phyloP scores from a whole-genome alignment of 2,888 invertebrate genomes.

The Parnassius orleans region DNA sequence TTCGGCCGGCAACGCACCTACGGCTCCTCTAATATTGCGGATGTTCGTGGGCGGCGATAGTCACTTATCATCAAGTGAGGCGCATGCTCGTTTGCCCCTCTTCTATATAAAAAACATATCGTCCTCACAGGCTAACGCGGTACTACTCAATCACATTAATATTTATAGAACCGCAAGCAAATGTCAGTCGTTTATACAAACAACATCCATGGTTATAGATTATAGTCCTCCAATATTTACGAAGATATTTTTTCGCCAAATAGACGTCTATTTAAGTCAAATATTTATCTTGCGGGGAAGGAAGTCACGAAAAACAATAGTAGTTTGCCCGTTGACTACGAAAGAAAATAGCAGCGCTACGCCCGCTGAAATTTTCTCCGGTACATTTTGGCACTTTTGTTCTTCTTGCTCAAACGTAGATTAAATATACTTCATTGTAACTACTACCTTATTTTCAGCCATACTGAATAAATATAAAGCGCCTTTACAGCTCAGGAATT shows the following conservation, averaged over 20 bases:
- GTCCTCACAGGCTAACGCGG: too few species aligned
- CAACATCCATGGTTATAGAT: not conserved
- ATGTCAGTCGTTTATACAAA: too few species aligned
- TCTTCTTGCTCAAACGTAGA: constrained; percentile 7
- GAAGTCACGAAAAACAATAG: constrained; percentile 21
- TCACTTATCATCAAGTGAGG: too few species aligned
- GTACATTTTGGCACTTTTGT: constrained; percentile 13
- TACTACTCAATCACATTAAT: too few species aligned
- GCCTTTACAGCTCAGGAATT: constrained; percentile 1
- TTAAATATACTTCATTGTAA: constrained; percentile 9
- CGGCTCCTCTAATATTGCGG: too few species aligned
- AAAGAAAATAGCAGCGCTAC: constrained; percentile 10
- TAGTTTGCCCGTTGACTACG: not conserved
- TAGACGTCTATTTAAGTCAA: constrained; percentile 1
- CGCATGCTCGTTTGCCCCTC: too few species aligned
- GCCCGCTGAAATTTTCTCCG: not conserved
- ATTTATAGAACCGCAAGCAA: not conserved
- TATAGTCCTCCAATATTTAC: not conserved
- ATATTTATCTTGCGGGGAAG: not conserved
- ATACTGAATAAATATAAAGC: constrained; percentile 3
- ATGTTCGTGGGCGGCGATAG: too few species aligned
- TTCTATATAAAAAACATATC: too few species aligned
- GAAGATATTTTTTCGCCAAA: constrained; percentile 8
- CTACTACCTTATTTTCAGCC: constrained; percentile 14
- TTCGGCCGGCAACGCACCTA: too few species aligned